Percentiles rank a stretch among this genome's conserved stretches.
These are phyloP conservation scores for Montipora capricornis DNA, from an alignment of 64 coral and sea anemone species.

Conservation along the genomic window DNA sequence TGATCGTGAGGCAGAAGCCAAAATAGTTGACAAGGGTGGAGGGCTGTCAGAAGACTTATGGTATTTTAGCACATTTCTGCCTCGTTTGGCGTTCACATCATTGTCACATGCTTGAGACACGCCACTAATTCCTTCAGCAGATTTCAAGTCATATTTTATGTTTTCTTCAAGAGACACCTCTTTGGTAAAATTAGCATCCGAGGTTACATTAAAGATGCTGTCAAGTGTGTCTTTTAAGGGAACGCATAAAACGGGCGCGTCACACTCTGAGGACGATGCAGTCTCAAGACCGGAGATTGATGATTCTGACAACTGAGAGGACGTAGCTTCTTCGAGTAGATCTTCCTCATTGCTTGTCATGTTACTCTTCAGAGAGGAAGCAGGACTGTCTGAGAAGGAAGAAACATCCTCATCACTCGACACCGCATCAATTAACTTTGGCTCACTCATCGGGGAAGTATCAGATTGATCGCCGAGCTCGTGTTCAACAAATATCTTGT, in stretches of 20 bases:
- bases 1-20: constrained; percentile 22
- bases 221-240: neutral
- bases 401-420: neutral
- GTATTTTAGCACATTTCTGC: neutral
- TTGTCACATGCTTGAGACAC: neutral
- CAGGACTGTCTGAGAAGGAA: neutral
- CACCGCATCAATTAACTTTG: neutral
- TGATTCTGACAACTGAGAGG: neutral
- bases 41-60: neutral
- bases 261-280: neutral
- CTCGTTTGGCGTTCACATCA: neutral
- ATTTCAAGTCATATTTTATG: neutral
- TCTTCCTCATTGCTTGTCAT: neutral
- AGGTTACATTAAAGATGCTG: neutral
- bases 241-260: neutral
- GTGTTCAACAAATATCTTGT: neutral
- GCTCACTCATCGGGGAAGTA: neutral
- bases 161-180: neutral
- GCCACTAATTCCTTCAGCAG: neutral
- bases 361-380: neutral
- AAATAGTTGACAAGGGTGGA: constrained; percentile 19
- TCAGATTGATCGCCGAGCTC: neutral
- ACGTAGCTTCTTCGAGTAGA: neutral
- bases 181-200: neutral
- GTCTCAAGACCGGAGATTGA: neutral